Evolutionary conservation across 2,113 vertebrate species (phyloP), one percentile per base, ranked within the genome.

Genomic region (Suricata suricatta): DNA sequence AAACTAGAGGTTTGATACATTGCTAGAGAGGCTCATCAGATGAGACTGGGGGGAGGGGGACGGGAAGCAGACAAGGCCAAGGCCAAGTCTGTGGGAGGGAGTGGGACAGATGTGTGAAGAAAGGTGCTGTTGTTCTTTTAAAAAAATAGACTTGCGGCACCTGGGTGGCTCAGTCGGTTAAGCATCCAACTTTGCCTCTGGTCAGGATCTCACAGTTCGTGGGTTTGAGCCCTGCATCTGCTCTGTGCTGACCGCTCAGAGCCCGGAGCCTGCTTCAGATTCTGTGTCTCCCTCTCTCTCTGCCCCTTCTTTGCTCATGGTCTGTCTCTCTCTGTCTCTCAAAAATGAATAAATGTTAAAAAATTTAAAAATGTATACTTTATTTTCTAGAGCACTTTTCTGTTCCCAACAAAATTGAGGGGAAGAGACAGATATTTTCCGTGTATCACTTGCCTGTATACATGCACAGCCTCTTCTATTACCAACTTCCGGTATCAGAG

Each of bases 381-480:
- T 60, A 31, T 82, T 83, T 93, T 35, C 33, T 60, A 77, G 47
- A 84, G 31, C 31, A 77, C 38, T 81, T 80, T 82, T 88, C 31
- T 8, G 50, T 31, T 79, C 27, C 23, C 72, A 35, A 23, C 23
- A 16, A 90, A 29, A 23, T 5, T 44, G 71, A 76, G 47, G 25
- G 57, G 54, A 52, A 25, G 15, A 57, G 38, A 52, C 41, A 35
- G 6, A 66, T 9, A 69, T 66, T 91, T 86, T 13, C 23, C 44
- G n/a, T 35, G 16, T 3, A 4, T 6, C 57, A 3, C 21, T 1
- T 5, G 7, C 7, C n/a, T 54, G 0, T 47, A 1, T 5, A 6
- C 33, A 60, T 0, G 7, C 50, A 47, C 35, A 71, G 17, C 3
- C 17, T 50, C 38, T 3, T 3, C 21, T 3, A 29, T 38, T 69